Evolutionary conservation across 1,140 invertebrate species (phyloP), one percentile per base, ranked within the genome.

Genomic region (Hyposmocoma kahamanoa): DNA sequence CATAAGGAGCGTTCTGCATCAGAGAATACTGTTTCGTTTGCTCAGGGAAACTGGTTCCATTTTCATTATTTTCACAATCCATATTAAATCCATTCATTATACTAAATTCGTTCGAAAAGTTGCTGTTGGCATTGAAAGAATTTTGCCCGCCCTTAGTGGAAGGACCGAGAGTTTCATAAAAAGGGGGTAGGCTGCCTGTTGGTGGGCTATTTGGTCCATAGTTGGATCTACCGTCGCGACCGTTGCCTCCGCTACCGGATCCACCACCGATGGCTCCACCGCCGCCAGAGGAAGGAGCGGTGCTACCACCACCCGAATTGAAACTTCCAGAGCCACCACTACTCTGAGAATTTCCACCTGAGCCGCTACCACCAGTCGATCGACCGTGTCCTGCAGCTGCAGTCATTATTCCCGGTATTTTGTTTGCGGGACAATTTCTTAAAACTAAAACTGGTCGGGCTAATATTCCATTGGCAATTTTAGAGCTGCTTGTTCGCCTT

Each of bases 161-260:
- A 6, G 81, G 75, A 32, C 77, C 81, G 0, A 96, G 87, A 11
- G 92, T 94, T 80, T 95, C 94, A 64, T 95, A 95, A 64, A 96
- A 95, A 0, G 94, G 94, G 5, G 94, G 94, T 38, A 96, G 72
- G 28, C 93, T 94, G 0, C 93, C 93, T 0, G 93, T 94, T 2
- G 93, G 93, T 39, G 93, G 93, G 55, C 93, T 94, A 55, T 93
- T 94, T 1, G 93, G 93, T 2, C 93, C 94, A 67, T 95, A 95
- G 68, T 94, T 94, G 36, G 92, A 92, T 18, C 93, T 88, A 3
- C 92, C 92, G 68, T 93, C 92, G 10, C 93, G 89, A 0, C 92
- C 92, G 8, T 87, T 89, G 21, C 89, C 90, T 13, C 92, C 92
- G 3, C 90, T 92, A 0, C 92, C 91, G 10, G 89, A 89, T 1